Evolutionary conservation across 2,113 vertebrate species (phyloP).

Genomic region (Cololabis saira): DNA sequence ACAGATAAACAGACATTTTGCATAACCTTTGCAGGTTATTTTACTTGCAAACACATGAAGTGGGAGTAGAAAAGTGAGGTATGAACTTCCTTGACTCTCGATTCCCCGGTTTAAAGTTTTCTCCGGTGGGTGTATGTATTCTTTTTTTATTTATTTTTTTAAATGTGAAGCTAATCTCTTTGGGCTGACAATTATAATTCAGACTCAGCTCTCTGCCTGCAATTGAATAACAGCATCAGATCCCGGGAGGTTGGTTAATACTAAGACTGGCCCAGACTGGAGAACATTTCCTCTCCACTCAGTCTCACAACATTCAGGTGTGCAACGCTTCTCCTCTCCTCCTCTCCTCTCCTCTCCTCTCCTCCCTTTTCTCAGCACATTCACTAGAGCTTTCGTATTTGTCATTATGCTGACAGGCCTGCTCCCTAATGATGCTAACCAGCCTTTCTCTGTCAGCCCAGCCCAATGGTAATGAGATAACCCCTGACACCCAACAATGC

Average conservation of each 20-base stretch:
- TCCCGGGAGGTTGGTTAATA: conserved; percentile 51
- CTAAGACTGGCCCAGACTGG: conserved; percentile 27
- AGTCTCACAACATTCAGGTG: conserved; percentile 27
- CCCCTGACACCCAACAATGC: conserved; percentile 31
- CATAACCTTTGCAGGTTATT: too few species aligned
- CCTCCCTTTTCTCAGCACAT: conserved; percentile 24
- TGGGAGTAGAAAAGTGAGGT: background rate
- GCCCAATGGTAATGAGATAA: conserved; percentile 61
- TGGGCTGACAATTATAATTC: conserved; percentile 64
- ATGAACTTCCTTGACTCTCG: background rate
- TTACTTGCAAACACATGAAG: background rate
- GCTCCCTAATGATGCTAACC: conserved; percentile 73
- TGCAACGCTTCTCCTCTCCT: background rate
- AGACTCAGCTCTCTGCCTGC: conserved; percentile 48
- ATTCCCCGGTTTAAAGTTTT: background rate
- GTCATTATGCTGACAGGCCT: conserved; percentile 72
- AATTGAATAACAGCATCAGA: conserved; percentile 50
- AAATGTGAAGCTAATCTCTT: conserved; percentile 34
- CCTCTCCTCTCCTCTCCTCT: background rate
- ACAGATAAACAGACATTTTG: too few species aligned
- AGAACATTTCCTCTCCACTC: conserved; percentile 10
- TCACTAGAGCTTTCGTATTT: conserved; percentile 60
- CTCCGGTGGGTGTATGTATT: conserved; percentile 15
- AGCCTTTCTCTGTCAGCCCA: conserved; percentile 62
- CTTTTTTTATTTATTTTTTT: background rate